Base-by-base conservation (phyloP, 2,797 vertebrate species). In the Trachurus trachurus region DNA sequence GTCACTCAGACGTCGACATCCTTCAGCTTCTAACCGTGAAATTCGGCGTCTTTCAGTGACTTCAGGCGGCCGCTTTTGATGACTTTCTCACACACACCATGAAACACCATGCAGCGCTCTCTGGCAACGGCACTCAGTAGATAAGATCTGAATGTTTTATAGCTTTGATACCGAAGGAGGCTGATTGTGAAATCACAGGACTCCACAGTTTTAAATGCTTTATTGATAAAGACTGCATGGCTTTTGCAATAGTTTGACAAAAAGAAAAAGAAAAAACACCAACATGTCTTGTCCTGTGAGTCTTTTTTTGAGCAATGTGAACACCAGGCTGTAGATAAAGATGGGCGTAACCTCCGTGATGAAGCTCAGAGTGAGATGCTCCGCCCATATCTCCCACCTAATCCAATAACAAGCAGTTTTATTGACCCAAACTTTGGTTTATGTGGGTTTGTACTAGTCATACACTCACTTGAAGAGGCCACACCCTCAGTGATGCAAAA, bases 1-100 rank as follows among this genome's bases (percentile, higher is more conserved):
- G 71, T 56, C 82, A 58, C 5, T 74, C 40, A 60, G 6, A 54
- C 2, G 44, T 44, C 60, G 54, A 13, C 39, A 26, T 31, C 67
- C 31, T 76, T 70, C 0, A 68, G 3, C 50, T 39, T 60, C 40
- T 47, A 13, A 0, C 6, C 16, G 19, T 11, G 9, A 56, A 15
- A 49, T 16, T 17, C 22, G 34, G 13, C 29, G 21, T 73, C 3
- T 34, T 34, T 34, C 31, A 34, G 31, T 34, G 31, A 34, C 31
- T 34, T 34, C 31, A 34, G 31, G 31, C 31, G 6, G 31, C 26
- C 66, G 50, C 1, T 42, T 66, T 29, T 34, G 42, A 56, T 70
- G 21, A 31, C 13, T 39, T 61, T 8, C 54, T 78, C 26, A 26
- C 59, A 37, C 53, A 22, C 53, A 47, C 22, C 45, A 10, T 37